Conservation (phyloP, 2,797 vertebrate species). For the Poeciliopsis turneri region DNA sequence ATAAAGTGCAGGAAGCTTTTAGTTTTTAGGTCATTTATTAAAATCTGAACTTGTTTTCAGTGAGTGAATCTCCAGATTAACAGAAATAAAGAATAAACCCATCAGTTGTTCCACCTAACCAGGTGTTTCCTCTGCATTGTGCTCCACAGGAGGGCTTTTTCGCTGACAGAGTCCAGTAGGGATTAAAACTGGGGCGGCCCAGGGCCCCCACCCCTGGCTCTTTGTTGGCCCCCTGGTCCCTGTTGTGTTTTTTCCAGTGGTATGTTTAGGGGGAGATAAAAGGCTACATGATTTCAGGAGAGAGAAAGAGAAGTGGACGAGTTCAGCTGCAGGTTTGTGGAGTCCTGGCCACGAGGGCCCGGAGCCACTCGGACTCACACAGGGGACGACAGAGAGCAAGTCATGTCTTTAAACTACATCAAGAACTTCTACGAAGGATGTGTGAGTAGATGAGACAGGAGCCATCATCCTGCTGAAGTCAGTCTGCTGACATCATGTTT, state of each 20-base stretch:
- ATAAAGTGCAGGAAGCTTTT: neutral
- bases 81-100: neutral
- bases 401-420: conserved; percentile 90
- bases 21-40: neutral
- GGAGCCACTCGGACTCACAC: conserved; percentile 55
- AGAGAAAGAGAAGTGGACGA: conserved; percentile 38
- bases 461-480: neutral
- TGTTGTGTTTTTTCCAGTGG: conserved; percentile 76
- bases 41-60: neutral
- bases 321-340: conserved; percentile 27
- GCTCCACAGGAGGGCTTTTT: conserved; percentile 55
- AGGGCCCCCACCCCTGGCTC: conserved; percentile 46
- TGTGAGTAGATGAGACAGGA: conserved; percentile 72
- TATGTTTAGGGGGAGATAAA: conserved; percentile 75
- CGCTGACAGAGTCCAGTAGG: conserved; percentile 82
- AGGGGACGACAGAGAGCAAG: conserved; percentile 52
- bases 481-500: neutral
- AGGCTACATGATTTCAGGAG: conserved; percentile 78
- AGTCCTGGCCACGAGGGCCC: conserved; percentile 65
- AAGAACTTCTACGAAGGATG: conserved; percentile 91
- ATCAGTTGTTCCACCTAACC: conserved; percentile 5
- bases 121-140: conserved; percentile 59
- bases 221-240: conserved; percentile 77
- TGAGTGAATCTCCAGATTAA: conserved; percentile 12
- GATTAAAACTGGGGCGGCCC: conserved; percentile 78